These are phyloP conservation scores for Eclectus roratus DNA, from an alignment of 2,113 vertebrate species.

Conservation along the genomic window DNA sequence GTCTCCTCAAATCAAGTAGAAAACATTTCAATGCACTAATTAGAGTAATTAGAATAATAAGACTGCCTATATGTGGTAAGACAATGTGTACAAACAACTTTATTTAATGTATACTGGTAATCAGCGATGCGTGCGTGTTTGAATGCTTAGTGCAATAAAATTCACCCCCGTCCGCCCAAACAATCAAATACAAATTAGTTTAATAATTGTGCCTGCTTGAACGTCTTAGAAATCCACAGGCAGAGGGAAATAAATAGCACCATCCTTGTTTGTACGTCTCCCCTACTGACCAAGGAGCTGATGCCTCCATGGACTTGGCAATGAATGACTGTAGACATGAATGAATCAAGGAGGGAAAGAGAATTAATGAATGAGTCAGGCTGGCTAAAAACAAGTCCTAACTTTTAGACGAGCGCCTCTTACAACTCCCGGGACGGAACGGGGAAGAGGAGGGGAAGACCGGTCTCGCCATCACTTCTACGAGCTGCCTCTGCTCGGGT, in stretches of 20 bases:
- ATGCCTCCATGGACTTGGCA: slow-evolving; percentile 58
- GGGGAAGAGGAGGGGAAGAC: background rate
- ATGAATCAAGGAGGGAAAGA: slow-evolving; percentile 52
- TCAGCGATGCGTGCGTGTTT: slow-evolving; percentile 85
- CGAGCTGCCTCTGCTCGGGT: background rate
- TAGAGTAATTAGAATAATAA: slow-evolving; percentile 90
- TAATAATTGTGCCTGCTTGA: slow-evolving; percentile 85
- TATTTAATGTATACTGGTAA: slow-evolving; percentile 89
- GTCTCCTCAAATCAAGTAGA: slow-evolving; percentile 86
- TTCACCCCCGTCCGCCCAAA: slow-evolving; percentile 86
- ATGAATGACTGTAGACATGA: slow-evolving; percentile 56
- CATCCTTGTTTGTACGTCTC: slow-evolving; percentile 74
- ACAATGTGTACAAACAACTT: slow-evolving; percentile 90
- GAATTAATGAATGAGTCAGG: slow-evolving; percentile 66
- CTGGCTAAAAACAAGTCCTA: slow-evolving; percentile 22
- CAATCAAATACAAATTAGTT: slow-evolving; percentile 88
- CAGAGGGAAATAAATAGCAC: slow-evolving; percentile 79
- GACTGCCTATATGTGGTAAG: slow-evolving; percentile 86
- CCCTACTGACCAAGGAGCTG: slow-evolving; percentile 67
- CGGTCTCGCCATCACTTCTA: background rate
- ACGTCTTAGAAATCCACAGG: slow-evolving; percentile 79
- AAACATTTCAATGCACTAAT: slow-evolving; percentile 87
- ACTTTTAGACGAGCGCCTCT: slow-evolving; percentile 11
- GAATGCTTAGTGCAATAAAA: slow-evolving; percentile 84
- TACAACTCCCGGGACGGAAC: background rate